phyloP scores from a whole-genome alignment of 2,888 invertebrate species.

The Meloe dianella region DNA sequence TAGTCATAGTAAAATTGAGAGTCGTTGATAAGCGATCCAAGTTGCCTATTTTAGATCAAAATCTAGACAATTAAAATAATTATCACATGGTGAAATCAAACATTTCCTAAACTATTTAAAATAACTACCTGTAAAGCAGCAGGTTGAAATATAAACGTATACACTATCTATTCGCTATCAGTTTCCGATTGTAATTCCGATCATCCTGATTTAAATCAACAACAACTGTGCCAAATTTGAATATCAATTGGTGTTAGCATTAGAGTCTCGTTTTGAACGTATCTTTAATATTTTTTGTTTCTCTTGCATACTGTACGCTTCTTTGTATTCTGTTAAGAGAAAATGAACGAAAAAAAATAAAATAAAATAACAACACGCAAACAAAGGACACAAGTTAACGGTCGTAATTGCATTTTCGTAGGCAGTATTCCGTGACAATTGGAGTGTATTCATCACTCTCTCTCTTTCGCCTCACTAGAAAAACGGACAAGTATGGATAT shows the following conservation, averaged over 20 bases:
- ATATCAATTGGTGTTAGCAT: background rate
- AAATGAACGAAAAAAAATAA: background rate
- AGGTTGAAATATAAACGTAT: background rate
- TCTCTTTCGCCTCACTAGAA: background rate
- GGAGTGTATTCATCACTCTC: background rate
- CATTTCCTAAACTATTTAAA: too few relatives aligned
- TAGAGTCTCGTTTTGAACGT: background rate
- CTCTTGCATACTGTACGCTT: background rate
- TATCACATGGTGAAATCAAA: background rate
- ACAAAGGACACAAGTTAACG: background rate
- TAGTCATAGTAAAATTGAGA: too few relatives aligned
- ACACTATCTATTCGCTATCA: background rate
- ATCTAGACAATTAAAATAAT: background rate
- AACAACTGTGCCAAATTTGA: conserved; percentile 6
- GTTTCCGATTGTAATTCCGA: background rate
- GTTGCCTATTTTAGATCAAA: background rate
- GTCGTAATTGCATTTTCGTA: background rate
- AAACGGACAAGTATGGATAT: background rate
- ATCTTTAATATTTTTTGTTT: background rate
- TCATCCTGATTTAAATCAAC: background rate
- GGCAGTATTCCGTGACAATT: background rate
- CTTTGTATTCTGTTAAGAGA: background rate
- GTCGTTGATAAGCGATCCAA: too few relatives aligned
- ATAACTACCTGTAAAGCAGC: background rate
- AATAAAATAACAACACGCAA: background rate